A percentile compares a stretch with the other conserved stretches of the same genome.
phyloP scores from a whole-genome alignment of 2,888 invertebrate genomes.

The Nymphalis c-album region DNA sequence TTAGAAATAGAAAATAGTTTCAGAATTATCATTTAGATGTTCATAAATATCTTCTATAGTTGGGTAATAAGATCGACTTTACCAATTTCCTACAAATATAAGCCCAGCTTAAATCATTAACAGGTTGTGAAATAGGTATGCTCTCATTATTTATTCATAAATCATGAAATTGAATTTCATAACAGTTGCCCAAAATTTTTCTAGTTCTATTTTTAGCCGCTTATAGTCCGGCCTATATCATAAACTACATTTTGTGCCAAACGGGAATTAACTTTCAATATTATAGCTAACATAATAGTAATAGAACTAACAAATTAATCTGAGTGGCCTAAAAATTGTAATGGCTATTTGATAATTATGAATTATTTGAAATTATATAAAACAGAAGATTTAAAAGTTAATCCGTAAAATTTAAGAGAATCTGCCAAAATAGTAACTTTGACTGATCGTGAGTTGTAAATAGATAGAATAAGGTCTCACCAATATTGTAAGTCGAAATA shows the following conservation, averaged over 20 bases:
- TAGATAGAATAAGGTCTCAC: conserved; percentile 75
- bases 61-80: conserved; percentile 16
- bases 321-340: conserved; percentile 36
- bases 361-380: conserved; percentile 30
- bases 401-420: conserved; percentile 45
- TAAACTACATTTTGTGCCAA: conserved; percentile 63
- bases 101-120: conserved; percentile 53
- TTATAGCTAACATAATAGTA: conserved; percentile 22
- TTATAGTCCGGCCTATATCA: conserved; percentile 73
- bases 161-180: conserved; percentile 48
- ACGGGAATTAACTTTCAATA: conserved; percentile 46
- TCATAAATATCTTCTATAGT: conserved; percentile 22
- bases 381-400: conserved; percentile 28
- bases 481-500: conserved; percentile 66
- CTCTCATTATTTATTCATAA: conserved; percentile 45
- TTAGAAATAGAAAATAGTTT: conserved; percentile 41
- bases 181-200: conserved; percentile 49
- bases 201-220: conserved; percentile 60
- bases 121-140: conserved; percentile 74
- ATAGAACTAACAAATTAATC: conserved; percentile 50
- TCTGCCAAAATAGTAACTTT: conserved; percentile 77
- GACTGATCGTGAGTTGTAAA: conserved; percentile 81
- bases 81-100: conserved; percentile 4
- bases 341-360: conserved; percentile 24
- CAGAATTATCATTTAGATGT: conserved; percentile 28